Evolutionary conservation across 2,113 vertebrate genomes (phyloP).

Genomic region (Globicephala melas): DNA sequence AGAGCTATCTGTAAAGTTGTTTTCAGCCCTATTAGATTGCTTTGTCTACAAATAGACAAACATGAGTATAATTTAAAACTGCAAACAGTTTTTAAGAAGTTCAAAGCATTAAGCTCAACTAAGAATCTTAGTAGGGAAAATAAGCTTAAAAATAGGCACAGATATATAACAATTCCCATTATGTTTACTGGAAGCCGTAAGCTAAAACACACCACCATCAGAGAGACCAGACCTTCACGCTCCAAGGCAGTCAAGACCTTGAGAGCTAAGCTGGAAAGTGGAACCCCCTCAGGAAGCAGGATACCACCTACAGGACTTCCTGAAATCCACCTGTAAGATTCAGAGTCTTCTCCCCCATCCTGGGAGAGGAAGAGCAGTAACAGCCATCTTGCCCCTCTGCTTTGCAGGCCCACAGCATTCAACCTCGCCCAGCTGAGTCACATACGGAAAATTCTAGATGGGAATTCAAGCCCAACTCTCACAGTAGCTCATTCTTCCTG

Average conservation of each 20-base stretch:
- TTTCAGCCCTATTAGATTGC: background rate
- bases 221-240: background rate
- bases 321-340: background rate
- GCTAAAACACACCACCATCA: background rate
- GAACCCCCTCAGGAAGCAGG: background rate
- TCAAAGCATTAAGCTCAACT: background rate
- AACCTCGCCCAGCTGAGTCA: background rate
- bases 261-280: background rate
- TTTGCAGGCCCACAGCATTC: background rate
- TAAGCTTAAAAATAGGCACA: background rate
- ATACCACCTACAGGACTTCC: background rate
- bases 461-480: background rate
- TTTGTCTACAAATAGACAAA: background rate
- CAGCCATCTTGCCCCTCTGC: background rate
- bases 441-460: background rate
- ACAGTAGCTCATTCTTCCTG: background rate
- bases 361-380: background rate
- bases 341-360: background rate
- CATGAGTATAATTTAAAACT: background rate
- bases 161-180: background rate
- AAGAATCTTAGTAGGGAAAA: background rate
- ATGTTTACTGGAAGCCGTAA: background rate
- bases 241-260: background rate
- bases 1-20: background rate
- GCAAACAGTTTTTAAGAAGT: background rate